Percentiles rank a stretch among this genome's conserved stretches.
phyloP scores from a whole-genome alignment of 2,888 invertebrate genomes.

The Unio delphinus region DNA sequence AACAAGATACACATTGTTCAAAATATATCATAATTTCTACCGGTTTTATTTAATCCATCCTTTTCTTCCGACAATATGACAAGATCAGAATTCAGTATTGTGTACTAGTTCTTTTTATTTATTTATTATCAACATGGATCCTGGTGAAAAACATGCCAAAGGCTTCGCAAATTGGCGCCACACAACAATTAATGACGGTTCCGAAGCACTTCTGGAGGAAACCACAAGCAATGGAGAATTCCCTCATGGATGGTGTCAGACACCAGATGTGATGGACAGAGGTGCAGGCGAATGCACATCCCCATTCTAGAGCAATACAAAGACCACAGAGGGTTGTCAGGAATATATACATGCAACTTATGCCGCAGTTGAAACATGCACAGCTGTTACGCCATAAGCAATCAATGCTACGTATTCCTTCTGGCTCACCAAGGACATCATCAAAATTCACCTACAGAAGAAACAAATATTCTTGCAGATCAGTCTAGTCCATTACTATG shows the following conservation, averaged over 20 bases:
- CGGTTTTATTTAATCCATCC: too few relatives aligned
- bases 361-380: conserved; percentile 77
- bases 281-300: conserved; percentile 71
- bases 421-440: conserved; percentile 59
- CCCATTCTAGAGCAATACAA: conserved; percentile 77
- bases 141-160: conserved; percentile 52
- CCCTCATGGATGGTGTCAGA: conserved; percentile 79
- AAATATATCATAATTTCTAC: too few relatives aligned
- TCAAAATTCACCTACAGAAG: conserved; percentile 43
- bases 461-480: background rate
- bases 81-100: too few relatives aligned
- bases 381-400: conserved; percentile 81
- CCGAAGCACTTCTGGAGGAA: conserved; percentile 70
- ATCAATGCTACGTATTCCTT: conserved; percentile 72
- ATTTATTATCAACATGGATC: conserved; percentile 42
- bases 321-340: conserved; percentile 80
- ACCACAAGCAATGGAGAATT: conserved; percentile 77
- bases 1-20: too few relatives aligned
- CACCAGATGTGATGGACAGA: conserved; percentile 82
- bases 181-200: conserved; percentile 72
- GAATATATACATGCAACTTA: conserved; percentile 81
- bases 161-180: conserved; percentile 79
- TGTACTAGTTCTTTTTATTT: too few relatives aligned
- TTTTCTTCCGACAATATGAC: too few relatives aligned
- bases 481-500: too few relatives aligned